Evolutionary conservation across 2,113 vertebrate species (phyloP), one percentile per base, ranked within the genome.

Genomic region (Parotia lawesii): DNA sequence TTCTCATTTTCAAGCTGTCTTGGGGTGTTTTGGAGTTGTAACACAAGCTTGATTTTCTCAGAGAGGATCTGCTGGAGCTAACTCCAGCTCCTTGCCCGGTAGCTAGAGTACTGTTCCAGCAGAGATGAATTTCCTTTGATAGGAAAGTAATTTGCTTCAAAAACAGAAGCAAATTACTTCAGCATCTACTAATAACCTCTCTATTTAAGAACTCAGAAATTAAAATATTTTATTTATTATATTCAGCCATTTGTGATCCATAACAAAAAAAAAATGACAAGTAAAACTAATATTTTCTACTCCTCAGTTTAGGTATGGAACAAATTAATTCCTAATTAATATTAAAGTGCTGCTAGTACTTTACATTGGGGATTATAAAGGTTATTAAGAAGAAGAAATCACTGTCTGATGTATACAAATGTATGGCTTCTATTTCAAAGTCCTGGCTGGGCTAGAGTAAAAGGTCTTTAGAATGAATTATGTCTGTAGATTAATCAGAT

Each of bases 131-230:
- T 92, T 89, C 33, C 33, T 88, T 80, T 77, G 47, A 93, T 48
- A 90, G n/a, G 27, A 91, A 83, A 84, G 18, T n/a, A 44, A 89
- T 86, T 92, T 93, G 4, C 19, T 82, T 89, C 33, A 89, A 94
- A 93, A 56, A 2, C 29, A 91, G 64, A 73, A 82, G 24, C 7
- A 92, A 91, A 85, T 79, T 90, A 50, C n/a, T 83, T 77, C 50
- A 89, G 42, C 29, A 67, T 81, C 47, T 83, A 42, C 66, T 87
- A 77, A 81, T 80, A 80, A 83, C 1, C 0, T 81, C 25, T 60
- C 24, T 86, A 64, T 90, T 88, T 67, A 86, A 69, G 37, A 84
- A 57, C 6, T 23, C 33, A 62, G 11, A 85, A 66, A 73, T 73
- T 24, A 66, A 92, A 80, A 62, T 79, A 81, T 48, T 91, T 83